These are phyloP conservation scores for Catocala sponsa DNA, from an alignment of 2,888 invertebrate species.

Conservation along the genomic window DNA sequence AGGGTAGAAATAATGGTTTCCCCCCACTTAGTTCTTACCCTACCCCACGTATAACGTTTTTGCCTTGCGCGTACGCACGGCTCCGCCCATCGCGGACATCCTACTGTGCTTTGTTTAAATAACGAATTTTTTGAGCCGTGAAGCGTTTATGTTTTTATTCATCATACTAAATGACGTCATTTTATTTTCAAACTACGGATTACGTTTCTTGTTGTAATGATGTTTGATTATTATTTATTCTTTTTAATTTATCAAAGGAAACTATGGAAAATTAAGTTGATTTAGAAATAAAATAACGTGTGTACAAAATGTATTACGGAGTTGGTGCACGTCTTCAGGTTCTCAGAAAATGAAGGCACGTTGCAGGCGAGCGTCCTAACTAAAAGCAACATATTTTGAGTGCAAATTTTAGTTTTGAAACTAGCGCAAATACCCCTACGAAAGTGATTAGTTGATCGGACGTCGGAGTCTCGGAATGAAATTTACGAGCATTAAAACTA, in stretches of 20 bases:
- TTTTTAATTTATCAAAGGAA: conserved; percentile 2
- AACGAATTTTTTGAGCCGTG: conserved; percentile 66
- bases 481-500: conserved; percentile 87
- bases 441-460: conserved; percentile 80
- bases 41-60: conserved; percentile 49
- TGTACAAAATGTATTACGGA: not conserved
- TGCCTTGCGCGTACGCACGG: conserved; percentile 66
- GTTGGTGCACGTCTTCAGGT: not conserved
- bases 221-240: conserved; percentile 23
- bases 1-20: conserved; percentile 44
- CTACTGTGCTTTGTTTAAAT: conserved; percentile 72
- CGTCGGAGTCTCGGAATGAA: conserved; percentile 74
- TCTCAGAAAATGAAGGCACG: conserved; percentile 7
- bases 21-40: conserved; percentile 53
- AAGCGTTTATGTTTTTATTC: conserved; percentile 50
- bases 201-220: conserved; percentile 4
- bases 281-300: not conserved
- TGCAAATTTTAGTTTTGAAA: conserved; percentile 67
- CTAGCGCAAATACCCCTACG: conserved; percentile 71
- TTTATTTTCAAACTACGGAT: conserved; percentile 27
- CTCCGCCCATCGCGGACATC: conserved; percentile 74
- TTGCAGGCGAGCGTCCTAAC: conserved; percentile 8
- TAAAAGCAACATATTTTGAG: conserved; percentile 37
- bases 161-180: conserved; percentile 34
- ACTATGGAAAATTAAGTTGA: not conserved